phyloP scores from a whole-genome alignment of 1,140 invertebrate genomes.

The Panagrolaimus sp. region DNA sequence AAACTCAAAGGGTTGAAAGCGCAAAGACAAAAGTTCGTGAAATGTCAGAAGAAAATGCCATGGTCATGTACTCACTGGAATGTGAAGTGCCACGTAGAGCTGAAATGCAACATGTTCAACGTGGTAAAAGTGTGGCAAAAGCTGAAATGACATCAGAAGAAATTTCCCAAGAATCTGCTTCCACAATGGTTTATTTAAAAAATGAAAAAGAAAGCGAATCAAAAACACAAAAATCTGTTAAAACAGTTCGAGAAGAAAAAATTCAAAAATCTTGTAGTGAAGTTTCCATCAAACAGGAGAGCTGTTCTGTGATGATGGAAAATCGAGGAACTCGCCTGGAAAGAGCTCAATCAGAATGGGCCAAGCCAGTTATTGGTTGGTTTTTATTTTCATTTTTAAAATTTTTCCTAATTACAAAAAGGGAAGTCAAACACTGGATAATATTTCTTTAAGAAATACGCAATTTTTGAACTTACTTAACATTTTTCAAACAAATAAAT shows the following conservation, averaged over 20 bases:
- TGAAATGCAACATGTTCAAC: neutral
- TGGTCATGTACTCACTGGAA: slow-evolving; percentile 10
- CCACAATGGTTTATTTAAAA: slow-evolving; percentile 7
- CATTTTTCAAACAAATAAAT: no score
- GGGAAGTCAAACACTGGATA: no score
- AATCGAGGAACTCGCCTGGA: slow-evolving; percentile 30
- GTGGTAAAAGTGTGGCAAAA: neutral
- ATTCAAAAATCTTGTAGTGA: neutral
- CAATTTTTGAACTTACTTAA: no score
- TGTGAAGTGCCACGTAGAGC: slow-evolving; percentile 13
- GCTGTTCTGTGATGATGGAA: slow-evolving; percentile 44
- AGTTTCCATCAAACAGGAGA: slow-evolving; percentile 23
- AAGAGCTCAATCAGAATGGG: slow-evolving; percentile 28
- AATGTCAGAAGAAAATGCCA: slow-evolving; percentile 1
- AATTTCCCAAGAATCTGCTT: slow-evolving; percentile 3
- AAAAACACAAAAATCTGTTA: slow-evolving; percentile 13
- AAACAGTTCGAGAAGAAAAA: neutral
- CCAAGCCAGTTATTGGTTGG: slow-evolving; percentile 39
- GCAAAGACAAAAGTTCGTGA: slow-evolving; percentile 6
- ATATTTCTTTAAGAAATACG: no score
- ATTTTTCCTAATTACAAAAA: neutral
- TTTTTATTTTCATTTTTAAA: slow-evolving; percentile 14
- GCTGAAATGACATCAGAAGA: neutral
- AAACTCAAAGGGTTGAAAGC: neutral
- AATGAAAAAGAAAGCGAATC: slow-evolving; percentile 14